A percentile compares a stretch with the other conserved stretches of the same genome.
These are phyloP conservation scores for Priocnemis perturbator DNA, from an alignment of 2,888 invertebrate species.

Conservation along the genomic window DNA sequence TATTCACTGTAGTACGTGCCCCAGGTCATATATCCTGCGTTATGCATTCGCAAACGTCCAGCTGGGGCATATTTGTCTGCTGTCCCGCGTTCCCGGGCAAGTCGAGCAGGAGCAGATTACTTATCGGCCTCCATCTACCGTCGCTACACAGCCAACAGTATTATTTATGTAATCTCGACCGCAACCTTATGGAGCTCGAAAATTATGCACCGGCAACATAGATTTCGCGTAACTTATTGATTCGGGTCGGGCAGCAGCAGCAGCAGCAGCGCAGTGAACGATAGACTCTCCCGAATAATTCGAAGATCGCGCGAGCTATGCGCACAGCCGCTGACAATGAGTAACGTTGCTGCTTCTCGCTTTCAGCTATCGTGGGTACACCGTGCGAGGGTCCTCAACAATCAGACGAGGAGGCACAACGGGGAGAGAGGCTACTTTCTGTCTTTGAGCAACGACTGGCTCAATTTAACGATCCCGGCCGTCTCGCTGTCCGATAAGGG, in stretches of 20 bases:
- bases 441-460: conserved; percentile 66
- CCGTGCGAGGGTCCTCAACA: conserved; percentile 62
- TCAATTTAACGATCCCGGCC: conserved; percentile 82
- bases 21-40: not conserved
- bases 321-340: no score
- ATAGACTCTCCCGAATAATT: no score
- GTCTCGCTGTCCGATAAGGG: conserved; percentile 82
- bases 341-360: not conserved
- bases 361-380: conserved; percentile 78
- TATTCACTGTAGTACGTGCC: no score
- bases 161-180: no score
- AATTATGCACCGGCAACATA: no score
- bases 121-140: conserved; percentile 11
- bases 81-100: conserved; percentile 5
- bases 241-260: no score
- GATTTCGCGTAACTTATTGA: no score
- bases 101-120: conserved; percentile 11
- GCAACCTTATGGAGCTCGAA: no score
- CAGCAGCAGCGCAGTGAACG: no score
- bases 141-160: no score
- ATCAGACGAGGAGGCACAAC: conserved; percentile 63
- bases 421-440: conserved; percentile 75
- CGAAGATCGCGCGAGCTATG: no score
- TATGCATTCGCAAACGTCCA: conserved; percentile 13
- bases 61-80: conserved; percentile 13